phyloP scores from a whole-genome alignment of 2,888 invertebrate species.

The Cephonodes hylas region DNA sequence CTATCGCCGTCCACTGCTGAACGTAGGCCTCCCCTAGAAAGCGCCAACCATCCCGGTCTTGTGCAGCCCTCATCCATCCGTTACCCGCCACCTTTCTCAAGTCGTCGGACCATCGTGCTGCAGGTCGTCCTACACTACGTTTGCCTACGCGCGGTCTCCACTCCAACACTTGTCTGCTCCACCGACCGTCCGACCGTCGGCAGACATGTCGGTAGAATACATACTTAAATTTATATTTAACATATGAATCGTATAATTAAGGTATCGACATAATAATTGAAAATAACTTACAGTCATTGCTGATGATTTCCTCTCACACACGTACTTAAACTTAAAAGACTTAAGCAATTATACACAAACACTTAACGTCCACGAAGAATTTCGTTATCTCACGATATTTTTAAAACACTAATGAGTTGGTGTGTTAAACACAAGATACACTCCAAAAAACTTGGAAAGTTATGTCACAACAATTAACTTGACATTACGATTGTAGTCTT shows the following conservation, averaged over 20 bases:
- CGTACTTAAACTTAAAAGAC: background rate
- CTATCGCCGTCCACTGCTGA: too few species aligned
- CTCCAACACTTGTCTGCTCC: too few species aligned
- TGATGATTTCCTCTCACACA: conserved; percentile 44
- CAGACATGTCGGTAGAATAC: too few species aligned
- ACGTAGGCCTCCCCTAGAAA: too few species aligned
- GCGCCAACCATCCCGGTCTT: too few species aligned
- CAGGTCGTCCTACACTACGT: too few species aligned
- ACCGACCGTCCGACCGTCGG: too few species aligned
- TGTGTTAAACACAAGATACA: conserved; percentile 4
- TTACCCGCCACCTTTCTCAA: too few species aligned
- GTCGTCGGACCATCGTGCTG: too few species aligned
- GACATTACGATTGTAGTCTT: conserved; percentile 34
- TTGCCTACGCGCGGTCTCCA: too few species aligned
- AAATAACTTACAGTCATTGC: conserved; percentile 64
- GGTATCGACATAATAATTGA: background rate
- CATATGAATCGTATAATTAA: background rate
- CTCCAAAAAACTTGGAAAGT: conserved; percentile 3
- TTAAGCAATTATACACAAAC: conserved; percentile 15
- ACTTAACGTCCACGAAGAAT: background rate
- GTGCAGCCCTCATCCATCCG: too few species aligned
- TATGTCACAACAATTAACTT: conserved; percentile 13
- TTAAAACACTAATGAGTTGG: conserved; percentile 11
- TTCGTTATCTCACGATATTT: conserved; percentile 11
- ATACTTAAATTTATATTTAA: background rate